Conservation (phyloP, 2,888 invertebrate species). For the Heliconius cydno region DNA sequence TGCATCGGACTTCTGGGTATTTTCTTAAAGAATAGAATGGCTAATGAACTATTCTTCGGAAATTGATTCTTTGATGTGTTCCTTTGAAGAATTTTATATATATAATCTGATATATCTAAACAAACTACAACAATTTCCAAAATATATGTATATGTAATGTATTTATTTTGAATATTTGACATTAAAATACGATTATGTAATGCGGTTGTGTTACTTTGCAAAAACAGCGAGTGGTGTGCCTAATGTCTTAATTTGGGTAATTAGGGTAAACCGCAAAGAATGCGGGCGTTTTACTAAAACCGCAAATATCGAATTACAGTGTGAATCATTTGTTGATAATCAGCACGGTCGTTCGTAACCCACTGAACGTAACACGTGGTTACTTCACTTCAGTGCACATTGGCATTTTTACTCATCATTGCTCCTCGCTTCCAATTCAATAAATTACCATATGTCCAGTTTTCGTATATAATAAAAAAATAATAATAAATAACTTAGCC, state of each 20-base stretch:
- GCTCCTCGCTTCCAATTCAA: conserved; percentile 64
- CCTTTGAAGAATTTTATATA: conserved; percentile 5
- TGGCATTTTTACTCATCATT: conserved; percentile 69
- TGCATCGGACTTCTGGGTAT: conserved; percentile 60
- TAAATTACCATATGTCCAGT: conserved; percentile 61
- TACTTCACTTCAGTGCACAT: conserved; percentile 64
- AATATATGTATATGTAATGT: not conserved
- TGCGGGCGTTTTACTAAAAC: conserved; percentile 41
- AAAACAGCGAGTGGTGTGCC: conserved; percentile 18
- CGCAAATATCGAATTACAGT: conserved; percentile 44
- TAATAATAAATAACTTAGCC: too few relatives aligned
- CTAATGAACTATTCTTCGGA: conserved; percentile 21
- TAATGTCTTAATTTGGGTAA: conserved; percentile 36
- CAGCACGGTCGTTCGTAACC: conserved; percentile 35
- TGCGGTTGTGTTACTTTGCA: not conserved
- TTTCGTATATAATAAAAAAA: conserved; percentile 22
- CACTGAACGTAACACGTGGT: conserved; percentile 67
- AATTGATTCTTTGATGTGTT: conserved; percentile 9
- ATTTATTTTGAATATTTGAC: not conserved
- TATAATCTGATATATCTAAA: not conserved
- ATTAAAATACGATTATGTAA: not conserved
- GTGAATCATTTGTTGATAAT: conserved; percentile 45
- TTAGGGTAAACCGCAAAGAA: conserved; percentile 42
- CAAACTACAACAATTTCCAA: not conserved
- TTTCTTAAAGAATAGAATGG: conserved; percentile 47